Base-by-base conservation (phyloP, 2,888 invertebrate genomes). In the Dioctria linearis region DNA sequence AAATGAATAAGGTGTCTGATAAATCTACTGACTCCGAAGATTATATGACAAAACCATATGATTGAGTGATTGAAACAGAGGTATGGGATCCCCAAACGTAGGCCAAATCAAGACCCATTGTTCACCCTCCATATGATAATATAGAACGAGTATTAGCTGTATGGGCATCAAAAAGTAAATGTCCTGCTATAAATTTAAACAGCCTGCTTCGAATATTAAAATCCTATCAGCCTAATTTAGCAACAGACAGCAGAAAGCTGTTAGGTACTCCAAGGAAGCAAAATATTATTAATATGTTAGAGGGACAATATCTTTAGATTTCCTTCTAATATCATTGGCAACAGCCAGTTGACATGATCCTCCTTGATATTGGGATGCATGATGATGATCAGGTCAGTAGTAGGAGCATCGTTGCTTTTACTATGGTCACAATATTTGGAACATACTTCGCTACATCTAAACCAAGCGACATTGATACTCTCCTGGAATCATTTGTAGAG, bases 381-480 rank as follows among this genome's bases (percentile, higher is more conserved):
- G n/a, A n/a, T n/a, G n/a, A n/a, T 40, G 65, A 65, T 40, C 39
- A 39, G 2, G 65, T 65, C 5, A 39, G 65, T 5, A 39, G 5
- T 1, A 40, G 40, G 25, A 65, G 65, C 40, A 5, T 65, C 13
- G 5, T 39, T 39, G 65, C 2, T 65, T 13, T 6, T 37, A 4
- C 65, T 9, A 39, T 3, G 3, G 65, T 65, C 6, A 8, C 25
- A 8, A 40, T 65, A 39, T 2, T 65, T 39, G 5, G 65, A 3
- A 65, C 65, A 40, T 65, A 65, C 65, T 65, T 65, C 8, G 40
- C 39, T 5, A 11, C 9, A 11, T 65, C 65, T n/a, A n/a, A n/a
- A n/a, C n/a, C n/a, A n/a, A n/a, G n/a, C n/a, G n/a, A n/a, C n/a
- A n/a, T n/a, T n/a, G n/a, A n/a, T 0, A 65, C 11, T 51, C 2